A percentile compares a stretch with the other conserved stretches of the same genome.
Evolutionary conservation across 2,113 vertebrate genomes (phyloP).

Genomic region (Ursus arctos): DNA sequence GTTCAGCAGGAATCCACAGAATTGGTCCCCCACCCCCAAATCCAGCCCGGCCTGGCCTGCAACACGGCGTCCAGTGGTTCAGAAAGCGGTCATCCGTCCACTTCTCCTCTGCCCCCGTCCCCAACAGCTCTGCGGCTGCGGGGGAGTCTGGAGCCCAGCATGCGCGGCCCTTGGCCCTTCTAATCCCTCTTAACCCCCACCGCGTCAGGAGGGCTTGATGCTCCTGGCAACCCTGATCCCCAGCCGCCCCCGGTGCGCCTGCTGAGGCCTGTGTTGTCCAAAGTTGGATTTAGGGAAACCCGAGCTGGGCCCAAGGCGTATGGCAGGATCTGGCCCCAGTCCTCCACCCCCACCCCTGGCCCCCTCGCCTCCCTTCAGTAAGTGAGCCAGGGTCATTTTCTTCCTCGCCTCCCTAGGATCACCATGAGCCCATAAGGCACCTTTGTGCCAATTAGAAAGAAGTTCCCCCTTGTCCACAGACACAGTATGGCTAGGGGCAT

Average conservation of each 20-base stretch:
- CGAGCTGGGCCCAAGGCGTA: not conserved
- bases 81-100: not conserved
- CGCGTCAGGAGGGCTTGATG: slow-evolving; percentile 76
- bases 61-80: not conserved
- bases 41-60: not conserved
- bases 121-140: not conserved
- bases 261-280: slow-evolving; percentile 13
- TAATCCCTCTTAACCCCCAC: slow-evolving; percentile 86
- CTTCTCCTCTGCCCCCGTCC: fast-evolving
- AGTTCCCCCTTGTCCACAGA: not conserved
- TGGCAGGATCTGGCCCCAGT: slow-evolving; percentile 12
- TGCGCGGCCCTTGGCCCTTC: not conserved
- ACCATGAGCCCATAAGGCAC: not conserved
- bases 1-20: not conserved
- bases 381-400: not conserved
- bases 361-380: not conserved
- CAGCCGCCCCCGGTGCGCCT: slow-evolving; percentile 46
- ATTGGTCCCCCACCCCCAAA: not conserved
- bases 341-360: not conserved
- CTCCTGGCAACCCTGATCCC: slow-evolving; percentile 89
- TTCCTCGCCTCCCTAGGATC: not conserved
- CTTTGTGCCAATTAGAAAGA: not conserved
- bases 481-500: not conserved
- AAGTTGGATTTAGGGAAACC: slow-evolving; percentile 77
- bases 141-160: not conserved